Base-by-base conservation (phyloP, 2,888 invertebrate species). In the Lasioglossum vierecki region DNA sequence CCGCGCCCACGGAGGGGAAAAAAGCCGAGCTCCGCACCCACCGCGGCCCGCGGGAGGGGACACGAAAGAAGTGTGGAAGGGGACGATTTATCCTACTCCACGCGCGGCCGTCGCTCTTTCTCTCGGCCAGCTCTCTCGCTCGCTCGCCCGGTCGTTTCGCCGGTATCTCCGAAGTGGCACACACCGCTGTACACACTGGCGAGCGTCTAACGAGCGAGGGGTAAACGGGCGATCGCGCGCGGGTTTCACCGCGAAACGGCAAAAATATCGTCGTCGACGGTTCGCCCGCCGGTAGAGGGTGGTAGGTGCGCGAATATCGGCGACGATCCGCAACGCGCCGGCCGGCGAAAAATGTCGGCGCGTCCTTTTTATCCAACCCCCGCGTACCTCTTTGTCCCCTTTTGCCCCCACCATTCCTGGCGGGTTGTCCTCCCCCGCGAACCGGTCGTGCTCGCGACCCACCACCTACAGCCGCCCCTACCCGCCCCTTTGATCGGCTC, bases 1-100 rank as follows among this genome's bases (percentile, higher is more conserved):
- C 95, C 95, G 94, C 95, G 95, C 95, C 95, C 94, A 95, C 93
- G 93, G 95, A 95, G 95, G 95, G 95, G 95, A 95, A 95, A 96
- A 96, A 96, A 95, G 94, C 93, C 93, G 93, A 89, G 91, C 91
- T 91, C 89, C 91, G 88, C 86, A 89, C 90, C 91, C 89, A 92
- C 92, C 90, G 83, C 79, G 84, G 74, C 26, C 79, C 75, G 73
- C 46, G 76, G 87, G 92, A 87, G 92, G 92, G 91, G 92, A 90
- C 82, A 87, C 83, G 89, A 94, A 94, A 94, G 93, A 94, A 94
- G 82, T 88, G 80, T 88, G 90, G 93, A 87, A 92, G 93, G 93
- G 88, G 88, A 89, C 91, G 89, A 93, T 92, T 93, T 92, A 92
- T 91, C 88, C 91, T 76, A 84, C 88, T 80, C 79, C 80, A 71